Evolutionary conservation across 30 jellyfish, hydroid and myxozoan species (phyloP), one percentile per base, ranked within the genome.

Genomic region (Hydractinia echinata): DNA sequence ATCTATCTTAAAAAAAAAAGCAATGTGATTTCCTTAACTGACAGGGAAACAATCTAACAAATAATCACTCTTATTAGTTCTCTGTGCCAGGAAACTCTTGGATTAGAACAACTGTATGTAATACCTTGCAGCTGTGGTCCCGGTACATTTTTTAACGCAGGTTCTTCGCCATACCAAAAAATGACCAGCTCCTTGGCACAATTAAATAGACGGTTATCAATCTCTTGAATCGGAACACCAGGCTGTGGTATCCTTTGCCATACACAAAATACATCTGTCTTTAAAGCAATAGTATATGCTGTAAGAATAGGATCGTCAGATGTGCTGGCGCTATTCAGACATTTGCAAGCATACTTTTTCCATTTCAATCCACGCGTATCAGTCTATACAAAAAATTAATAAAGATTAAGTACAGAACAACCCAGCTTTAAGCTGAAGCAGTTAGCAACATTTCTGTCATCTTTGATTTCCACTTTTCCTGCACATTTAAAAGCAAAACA

Each of bases 151-250:
- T 87, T 51, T 49, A 86, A 73, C n/a, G n/a, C 85, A 49, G 99
- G 99, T 81, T 87, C 94, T 62, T 87, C 96, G 15, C 99, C 99
- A 93, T 82, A 93, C 99, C 99, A 93, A 77, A 93, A 93, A 49
- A 87, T 44, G 21, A 87, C 62, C 55, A 93, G 72, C 76, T 87
- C 96, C 76, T 93, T 93, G 7, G 88, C 78, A 87, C 89, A 55
- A 4, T 61, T 87, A 39, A 87, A 68, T 48, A 87, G 79, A 10
- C 61, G 88, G 52, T 86, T 48, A 4, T 73, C 78, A 4, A 62
- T 55, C 44, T 88, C 94, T 2, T 71, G 94, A 66, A 76, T 79
- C 13, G 88, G 53, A 10, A 85, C 53, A 50, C 79, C 78, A 48
- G 66, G 67, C 7, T 53, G 55, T 9, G 88, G 60, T 30, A 60